phyloP scores from a whole-genome alignment of 2,113 vertebrate genomes.

The Chionis minor region DNA sequence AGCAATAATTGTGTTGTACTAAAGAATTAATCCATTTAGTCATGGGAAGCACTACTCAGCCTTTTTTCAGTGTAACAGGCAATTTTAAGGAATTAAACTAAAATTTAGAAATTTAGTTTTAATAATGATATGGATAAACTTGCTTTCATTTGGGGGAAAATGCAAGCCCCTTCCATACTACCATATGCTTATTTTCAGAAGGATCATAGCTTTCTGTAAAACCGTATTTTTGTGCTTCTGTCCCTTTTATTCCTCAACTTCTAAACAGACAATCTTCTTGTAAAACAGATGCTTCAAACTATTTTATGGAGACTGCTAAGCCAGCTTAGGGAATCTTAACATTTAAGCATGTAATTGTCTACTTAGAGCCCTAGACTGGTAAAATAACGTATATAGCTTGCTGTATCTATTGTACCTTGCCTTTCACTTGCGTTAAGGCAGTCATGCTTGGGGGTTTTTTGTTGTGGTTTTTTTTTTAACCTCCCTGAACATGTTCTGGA shows the following conservation, averaged over 20 bases:
- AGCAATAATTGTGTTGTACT: conserved; percentile 80
- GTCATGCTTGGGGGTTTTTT: not conserved
- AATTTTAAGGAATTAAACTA: conserved; percentile 50
- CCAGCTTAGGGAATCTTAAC: conserved; percentile 23
- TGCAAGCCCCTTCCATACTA: not conserved
- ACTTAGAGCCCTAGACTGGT: not conserved
- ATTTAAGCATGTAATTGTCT: not conserved
- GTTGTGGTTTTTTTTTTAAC: not conserved
- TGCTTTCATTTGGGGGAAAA: not conserved
- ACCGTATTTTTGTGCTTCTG: not conserved
- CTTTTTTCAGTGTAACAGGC: conserved; percentile 51
- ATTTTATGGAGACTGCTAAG: not conserved
- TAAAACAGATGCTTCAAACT: not conserved
- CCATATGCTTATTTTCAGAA: not conserved
- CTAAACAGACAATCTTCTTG: not conserved
- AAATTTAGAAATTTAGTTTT: conserved; percentile 29
- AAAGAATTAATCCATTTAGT: conserved; percentile 87
- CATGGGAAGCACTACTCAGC: conserved; percentile 78
- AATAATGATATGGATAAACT: not conserved
- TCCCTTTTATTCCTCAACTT: conserved; percentile 32
- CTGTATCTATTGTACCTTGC: not conserved
- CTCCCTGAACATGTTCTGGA: not conserved
- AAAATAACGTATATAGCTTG: not conserved
- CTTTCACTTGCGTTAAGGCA: not conserved
- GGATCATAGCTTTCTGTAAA: rapidly evolving